Evolutionary conservation across 2,797 vertebrate genomes (phyloP), one percentile per base, ranked within the genome.

Genomic region (Xenops minutus): DNA sequence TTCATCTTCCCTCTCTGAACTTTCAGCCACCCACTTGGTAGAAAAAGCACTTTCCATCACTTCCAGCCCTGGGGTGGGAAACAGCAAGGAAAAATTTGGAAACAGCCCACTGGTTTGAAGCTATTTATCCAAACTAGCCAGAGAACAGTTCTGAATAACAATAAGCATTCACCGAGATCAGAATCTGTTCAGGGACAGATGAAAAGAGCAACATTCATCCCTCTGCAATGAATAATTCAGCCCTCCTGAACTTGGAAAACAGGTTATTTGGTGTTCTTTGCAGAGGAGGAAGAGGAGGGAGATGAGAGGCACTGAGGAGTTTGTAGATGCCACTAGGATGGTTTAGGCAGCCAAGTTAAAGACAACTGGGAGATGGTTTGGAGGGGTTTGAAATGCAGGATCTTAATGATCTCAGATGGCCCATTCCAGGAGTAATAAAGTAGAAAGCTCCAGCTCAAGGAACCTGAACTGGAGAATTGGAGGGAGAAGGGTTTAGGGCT

Each of bases 221-320:
- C 43, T 46, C 49, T 71, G 24, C 82, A 69, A 75, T 68, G 72
- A 92, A 89, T 78, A 83, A 95, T 80, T 91, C 82, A 92, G 32
- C 36, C 39, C 16, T 66, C 26, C 43, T 77, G 58, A 78, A 78
- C 41, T 14, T 80, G 68, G 64, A 44, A 41, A 67, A 62, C 4
- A 48, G 24, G 6, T 3, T 64, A 6, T 68, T 93, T 69, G 51
- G 19, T 66, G 73, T 62, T 24, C 23, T 68, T 80, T 77, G n/a
- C 34, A 58, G 29, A 80, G 23, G 82, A 88, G 34, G 68, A 93
- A 55, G 77, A 91, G 29, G 75, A 29, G 34, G 85, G 58, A 88
- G 61, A 59, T 46, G 23, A 79, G 58, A 93, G 30, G 17, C 32
- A 61, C 34, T 12, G 39, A 73, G 30, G 51, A 77, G 14, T 62